Conservation (phyloP, 2,888 invertebrate species). For the Synergus laeviventris region DNA sequence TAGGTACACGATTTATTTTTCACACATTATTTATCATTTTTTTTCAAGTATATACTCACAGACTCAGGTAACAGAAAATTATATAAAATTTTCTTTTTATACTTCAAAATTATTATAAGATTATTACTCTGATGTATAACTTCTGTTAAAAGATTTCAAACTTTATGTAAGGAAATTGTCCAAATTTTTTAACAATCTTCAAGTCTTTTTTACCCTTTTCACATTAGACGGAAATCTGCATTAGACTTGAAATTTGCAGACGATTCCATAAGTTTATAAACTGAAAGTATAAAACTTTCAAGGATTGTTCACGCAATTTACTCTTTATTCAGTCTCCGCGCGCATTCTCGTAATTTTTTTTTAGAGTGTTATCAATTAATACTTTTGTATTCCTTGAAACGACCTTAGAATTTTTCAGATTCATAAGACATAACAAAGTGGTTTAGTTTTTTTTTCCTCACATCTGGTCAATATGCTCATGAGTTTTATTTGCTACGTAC, state of each 20-base stretch:
- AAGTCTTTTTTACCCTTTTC: background rate
- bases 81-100: background rate
- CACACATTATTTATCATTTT: conserved; percentile 26
- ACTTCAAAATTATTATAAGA: background rate
- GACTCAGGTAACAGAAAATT: conserved; percentile 9
- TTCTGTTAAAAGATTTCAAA: background rate
- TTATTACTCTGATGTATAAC: background rate
- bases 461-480: background rate
- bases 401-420: background rate
- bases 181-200: too few species aligned
- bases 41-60: too few species aligned
- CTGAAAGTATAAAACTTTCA: conserved; percentile 11
- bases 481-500: background rate
- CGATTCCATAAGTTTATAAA: conserved; percentile 8
- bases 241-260: background rate
- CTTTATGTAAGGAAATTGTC: background rate
- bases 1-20: conserved; percentile 4
- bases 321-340: conserved; percentile 1
- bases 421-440: background rate
- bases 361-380: background rate
- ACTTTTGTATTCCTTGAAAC: background rate
- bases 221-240: background rate
- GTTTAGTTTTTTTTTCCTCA: background rate
- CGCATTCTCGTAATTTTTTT: background rate
- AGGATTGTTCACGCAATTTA: conserved; percentile 8